Percentiles rank a stretch among this genome's conserved stretches.
These are phyloP conservation scores for Pantelozetes paolii DNA, from an alignment of 2,888 invertebrate genomes.

Conservation along the genomic window DNA sequence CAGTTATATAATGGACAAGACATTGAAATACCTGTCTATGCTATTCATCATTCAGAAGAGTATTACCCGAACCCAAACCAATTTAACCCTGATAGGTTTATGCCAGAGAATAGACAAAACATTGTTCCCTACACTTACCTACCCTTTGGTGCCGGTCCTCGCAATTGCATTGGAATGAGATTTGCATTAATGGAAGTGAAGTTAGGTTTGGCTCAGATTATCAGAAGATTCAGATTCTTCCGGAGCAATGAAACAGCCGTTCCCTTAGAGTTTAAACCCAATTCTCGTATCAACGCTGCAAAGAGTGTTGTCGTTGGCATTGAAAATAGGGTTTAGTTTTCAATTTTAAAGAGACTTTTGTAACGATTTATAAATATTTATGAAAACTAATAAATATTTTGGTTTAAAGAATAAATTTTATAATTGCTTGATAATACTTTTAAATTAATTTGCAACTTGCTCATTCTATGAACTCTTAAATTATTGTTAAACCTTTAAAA, in stretches of 20 bases:
- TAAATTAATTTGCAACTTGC: no score
- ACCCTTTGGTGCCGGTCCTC: conserved; percentile 48
- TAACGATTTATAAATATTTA: no score
- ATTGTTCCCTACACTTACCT: conserved; percentile 44
- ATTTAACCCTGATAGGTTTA: conserved; percentile 58
- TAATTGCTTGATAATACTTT: no score
- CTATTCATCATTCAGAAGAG: conserved; percentile 61
- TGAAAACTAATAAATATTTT: no score
- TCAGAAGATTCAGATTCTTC: conserved; percentile 3
- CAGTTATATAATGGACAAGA: conserved; percentile 49
- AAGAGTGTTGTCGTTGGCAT: background rate
- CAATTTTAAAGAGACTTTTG: no score
- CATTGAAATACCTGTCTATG: conserved; percentile 59
- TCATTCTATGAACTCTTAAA: no score
- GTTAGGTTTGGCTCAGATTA: conserved; percentile 28
- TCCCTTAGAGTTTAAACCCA: conserved; percentile 4
- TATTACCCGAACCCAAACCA: conserved; percentile 61
- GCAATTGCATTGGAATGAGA: conserved; percentile 47
- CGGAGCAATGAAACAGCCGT: background rate
- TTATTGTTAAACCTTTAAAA: no score
- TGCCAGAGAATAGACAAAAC: conserved; percentile 44
- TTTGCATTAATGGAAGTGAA: conserved; percentile 40
- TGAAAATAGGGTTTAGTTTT: background rate
- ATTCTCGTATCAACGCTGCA: background rate
- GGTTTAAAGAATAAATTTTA: no score